These are phyloP conservation scores for Spodoptera picta DNA, from an alignment of 2,888 invertebrate species.

Conservation along the genomic window DNA sequence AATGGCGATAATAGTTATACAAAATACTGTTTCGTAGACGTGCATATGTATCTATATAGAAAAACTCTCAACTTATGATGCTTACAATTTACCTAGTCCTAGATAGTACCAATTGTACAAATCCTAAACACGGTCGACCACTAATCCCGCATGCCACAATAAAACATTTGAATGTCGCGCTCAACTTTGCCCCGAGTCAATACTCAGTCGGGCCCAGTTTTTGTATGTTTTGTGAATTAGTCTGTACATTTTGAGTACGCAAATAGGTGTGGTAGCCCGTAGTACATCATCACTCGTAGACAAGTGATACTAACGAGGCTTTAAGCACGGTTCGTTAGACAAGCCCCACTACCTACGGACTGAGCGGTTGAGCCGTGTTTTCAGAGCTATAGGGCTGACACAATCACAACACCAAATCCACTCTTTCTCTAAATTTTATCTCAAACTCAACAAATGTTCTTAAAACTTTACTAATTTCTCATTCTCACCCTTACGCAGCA, in stretches of 20 bases:
- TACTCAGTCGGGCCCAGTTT: slow-evolving; percentile 27
- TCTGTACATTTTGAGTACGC: slow-evolving; percentile 26
- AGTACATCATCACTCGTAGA: slow-evolving; percentile 61
- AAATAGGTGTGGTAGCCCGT: slow-evolving; percentile 35
- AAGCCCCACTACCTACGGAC: slow-evolving; percentile 51
- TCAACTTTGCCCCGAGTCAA: slow-evolving; percentile 32
- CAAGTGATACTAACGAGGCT: slow-evolving; percentile 74
- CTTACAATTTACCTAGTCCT: too few relatives aligned
- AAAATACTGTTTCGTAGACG: too few relatives aligned
- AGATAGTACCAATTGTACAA: too few relatives aligned
- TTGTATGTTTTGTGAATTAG: slow-evolving; percentile 36
- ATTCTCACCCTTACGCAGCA: too few relatives aligned
- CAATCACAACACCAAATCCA: neutral
- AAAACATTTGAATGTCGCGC: slow-evolving; percentile 29
- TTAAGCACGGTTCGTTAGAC: slow-evolving; percentile 72
- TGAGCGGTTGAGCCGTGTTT: slow-evolving; percentile 28
- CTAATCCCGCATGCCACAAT: slow-evolving; percentile 35
- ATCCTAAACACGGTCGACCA: slow-evolving; percentile 2
- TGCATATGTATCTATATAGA: too few relatives aligned
- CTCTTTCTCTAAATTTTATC: too few relatives aligned
- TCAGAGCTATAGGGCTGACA: slow-evolving; percentile 41
- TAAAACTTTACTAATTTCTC: too few relatives aligned
- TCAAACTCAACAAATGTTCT: too few relatives aligned
- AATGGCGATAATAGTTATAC: too few relatives aligned
- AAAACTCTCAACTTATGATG: too few relatives aligned